A percentile compares a stretch with the other conserved stretches of the same genome.
Conservation (phyloP, 2,797 vertebrate species). For the Molothrus ater region DNA sequence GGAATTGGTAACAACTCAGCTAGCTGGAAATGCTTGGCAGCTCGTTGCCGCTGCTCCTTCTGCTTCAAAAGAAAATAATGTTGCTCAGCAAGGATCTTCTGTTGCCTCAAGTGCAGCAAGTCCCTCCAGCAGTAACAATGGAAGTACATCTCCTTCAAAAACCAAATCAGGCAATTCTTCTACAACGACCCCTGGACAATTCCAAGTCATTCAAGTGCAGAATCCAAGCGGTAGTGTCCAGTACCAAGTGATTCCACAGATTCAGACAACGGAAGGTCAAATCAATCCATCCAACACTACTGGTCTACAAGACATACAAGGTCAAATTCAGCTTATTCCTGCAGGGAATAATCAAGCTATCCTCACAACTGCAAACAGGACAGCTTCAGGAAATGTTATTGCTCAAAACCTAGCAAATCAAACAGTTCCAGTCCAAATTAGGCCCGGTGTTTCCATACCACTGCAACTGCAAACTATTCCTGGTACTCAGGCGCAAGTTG, state of each 20-base stretch:
- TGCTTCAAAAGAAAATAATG: conserved; percentile 89
- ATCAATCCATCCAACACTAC: conserved; percentile 86
- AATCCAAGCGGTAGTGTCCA: conserved; percentile 89
- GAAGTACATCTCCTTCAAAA: conserved; percentile 82
- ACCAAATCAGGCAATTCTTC: conserved; percentile 80
- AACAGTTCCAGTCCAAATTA: conserved; percentile 93
- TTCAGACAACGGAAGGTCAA: conserved; percentile 95
- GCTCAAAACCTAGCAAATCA: conserved; percentile 90
- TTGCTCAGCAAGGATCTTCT: conserved; percentile 83
- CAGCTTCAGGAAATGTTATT: conserved; percentile 81
- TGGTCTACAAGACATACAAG: conserved; percentile 86
- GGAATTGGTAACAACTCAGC: conserved; percentile 95
- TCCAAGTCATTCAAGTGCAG: conserved; percentile 96
- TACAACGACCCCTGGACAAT: conserved; percentile 79
- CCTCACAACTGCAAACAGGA: conserved; percentile 83
- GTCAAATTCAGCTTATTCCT: conserved; percentile 95
- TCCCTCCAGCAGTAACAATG: conserved; percentile 80
- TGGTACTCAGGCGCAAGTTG: conserved; percentile 90
- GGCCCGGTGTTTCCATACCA: conserved; percentile 93
- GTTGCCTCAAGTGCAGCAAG: conserved; percentile 81
- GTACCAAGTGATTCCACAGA: conserved; percentile 97
- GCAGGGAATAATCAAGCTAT: conserved; percentile 91
- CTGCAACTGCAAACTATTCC: conserved; percentile 94
- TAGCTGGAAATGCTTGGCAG: conserved; percentile 96
- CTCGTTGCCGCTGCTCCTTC: conserved; percentile 89